These are phyloP conservation scores for Chauna torquata DNA, from an alignment of 2,113 vertebrate species.

Conservation along the genomic window DNA sequence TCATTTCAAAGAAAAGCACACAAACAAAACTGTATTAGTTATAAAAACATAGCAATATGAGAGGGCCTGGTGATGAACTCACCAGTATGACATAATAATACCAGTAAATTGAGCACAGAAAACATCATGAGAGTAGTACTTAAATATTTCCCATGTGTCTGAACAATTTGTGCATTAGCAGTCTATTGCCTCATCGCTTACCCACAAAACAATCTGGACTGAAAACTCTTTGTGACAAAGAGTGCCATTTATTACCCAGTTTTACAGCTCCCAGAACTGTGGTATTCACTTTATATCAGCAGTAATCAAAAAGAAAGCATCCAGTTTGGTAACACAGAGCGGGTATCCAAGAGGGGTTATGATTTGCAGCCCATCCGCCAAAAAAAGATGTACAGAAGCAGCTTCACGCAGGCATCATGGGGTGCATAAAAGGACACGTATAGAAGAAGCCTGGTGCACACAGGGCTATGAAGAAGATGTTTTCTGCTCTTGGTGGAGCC, in stretches of 20 bases:
- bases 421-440: not conserved
- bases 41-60: not conserved
- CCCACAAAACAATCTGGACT: not conserved
- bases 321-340: not conserved
- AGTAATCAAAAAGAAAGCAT: not conserved
- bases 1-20: not conserved
- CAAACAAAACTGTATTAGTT: not conserved
- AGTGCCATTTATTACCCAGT: slow-evolving; percentile 22
- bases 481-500: not conserved
- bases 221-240: slow-evolving; percentile 16
- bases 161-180: slow-evolving; percentile 56
- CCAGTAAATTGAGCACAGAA: slow-evolving; percentile 28
- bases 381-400: not conserved
- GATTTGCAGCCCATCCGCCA: not conserved
- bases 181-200: slow-evolving; percentile 38
- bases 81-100: slow-evolving; percentile 15
- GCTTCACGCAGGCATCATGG: fast-evolving
- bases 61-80: slow-evolving; percentile 20
- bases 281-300: not conserved
- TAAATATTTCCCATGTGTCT: slow-evolving; percentile 16
- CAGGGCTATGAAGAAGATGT: fast-evolving
- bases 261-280: not conserved
- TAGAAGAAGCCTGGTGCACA: not conserved
- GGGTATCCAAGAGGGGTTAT: not conserved
- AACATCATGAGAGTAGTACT: slow-evolving; percentile 24